Conservation (phyloP, 1,140 invertebrate genomes). For the Eurosta solidaginis region DNA sequence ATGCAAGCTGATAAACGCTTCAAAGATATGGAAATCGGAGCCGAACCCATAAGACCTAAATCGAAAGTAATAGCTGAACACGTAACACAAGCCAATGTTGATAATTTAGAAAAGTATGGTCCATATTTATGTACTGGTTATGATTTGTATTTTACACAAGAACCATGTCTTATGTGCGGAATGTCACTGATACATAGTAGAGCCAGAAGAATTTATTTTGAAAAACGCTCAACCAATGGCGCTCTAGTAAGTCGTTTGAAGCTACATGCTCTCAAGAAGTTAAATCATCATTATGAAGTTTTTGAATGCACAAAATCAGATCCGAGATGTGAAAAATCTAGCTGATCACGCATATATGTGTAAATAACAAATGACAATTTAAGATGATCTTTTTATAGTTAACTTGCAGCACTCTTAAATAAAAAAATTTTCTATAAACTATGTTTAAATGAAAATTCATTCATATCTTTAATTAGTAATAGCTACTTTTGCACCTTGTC, state of each 20-base stretch:
- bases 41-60: constrained; percentile 38
- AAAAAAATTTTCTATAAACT: neutral
- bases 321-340: neutral
- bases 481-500: constrained; percentile 34
- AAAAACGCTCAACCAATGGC: constrained; percentile 66
- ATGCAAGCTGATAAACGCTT: constrained; percentile 34
- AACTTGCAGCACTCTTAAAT: neutral
- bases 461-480: neutral
- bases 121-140: constrained; percentile 90
- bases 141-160: constrained; percentile 80
- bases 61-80: constrained; percentile 32
- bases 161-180: constrained; percentile 92
- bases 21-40: constrained; percentile 43
- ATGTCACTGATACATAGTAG: constrained; percentile 93
- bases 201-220: constrained; percentile 81
- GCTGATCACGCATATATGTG: neutral
- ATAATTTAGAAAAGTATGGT: constrained; percentile 61
- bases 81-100: constrained; percentile 27
- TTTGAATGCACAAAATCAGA: constrained; percentile 54
- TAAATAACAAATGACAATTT: neutral
- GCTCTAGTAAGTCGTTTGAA: constrained; percentile 73
- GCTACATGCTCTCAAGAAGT: constrained; percentile 75
- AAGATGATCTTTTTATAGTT: too few species aligned
- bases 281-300: constrained; percentile 94
- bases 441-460: neutral